These are phyloP conservation scores for Pristionchus arcanus DNA, from an alignment of 2,888 invertebrate species.

Conservation along the genomic window DNA sequence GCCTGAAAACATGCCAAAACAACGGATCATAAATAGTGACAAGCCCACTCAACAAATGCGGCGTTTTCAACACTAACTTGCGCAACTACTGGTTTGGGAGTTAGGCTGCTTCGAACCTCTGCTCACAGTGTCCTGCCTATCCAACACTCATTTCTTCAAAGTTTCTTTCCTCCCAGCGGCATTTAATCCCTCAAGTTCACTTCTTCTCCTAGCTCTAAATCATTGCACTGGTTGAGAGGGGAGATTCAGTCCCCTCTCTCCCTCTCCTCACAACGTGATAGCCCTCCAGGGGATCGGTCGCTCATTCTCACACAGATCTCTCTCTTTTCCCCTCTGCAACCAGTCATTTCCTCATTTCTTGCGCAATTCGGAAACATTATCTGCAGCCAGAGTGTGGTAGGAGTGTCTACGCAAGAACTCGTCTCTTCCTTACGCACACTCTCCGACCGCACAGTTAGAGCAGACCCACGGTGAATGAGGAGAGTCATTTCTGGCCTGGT, in stretches of 20 bases:
- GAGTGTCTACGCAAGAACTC: no score
- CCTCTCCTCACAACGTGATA: neutral
- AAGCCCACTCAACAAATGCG: neutral
- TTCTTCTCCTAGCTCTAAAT: neutral
- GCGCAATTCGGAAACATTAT: constrained; percentile 40
- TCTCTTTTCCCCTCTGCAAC: neutral
- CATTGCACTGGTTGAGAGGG: neutral
- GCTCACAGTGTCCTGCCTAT: no score
- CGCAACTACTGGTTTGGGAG: neutral
- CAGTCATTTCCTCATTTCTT: constrained; percentile 16
- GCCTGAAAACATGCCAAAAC: neutral
- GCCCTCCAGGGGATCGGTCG: constrained; percentile 45
- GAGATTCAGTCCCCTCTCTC: neutral
- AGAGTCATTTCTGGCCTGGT: no score
- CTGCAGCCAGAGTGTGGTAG: neutral
- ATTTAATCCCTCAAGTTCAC: constrained; percentile 1
- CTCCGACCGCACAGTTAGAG: no score
- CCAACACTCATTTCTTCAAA: neutral
- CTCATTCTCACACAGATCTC: constrained; percentile 19
- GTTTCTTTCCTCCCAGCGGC: neutral
- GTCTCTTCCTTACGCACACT: no score
- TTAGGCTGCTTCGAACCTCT: neutral
- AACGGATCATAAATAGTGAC: neutral
- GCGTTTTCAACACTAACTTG: neutral
- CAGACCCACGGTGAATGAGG: no score